Evolutionary conservation across 1,140 invertebrate species (phyloP).

Genomic region (Arctopsyche grandis): DNA sequence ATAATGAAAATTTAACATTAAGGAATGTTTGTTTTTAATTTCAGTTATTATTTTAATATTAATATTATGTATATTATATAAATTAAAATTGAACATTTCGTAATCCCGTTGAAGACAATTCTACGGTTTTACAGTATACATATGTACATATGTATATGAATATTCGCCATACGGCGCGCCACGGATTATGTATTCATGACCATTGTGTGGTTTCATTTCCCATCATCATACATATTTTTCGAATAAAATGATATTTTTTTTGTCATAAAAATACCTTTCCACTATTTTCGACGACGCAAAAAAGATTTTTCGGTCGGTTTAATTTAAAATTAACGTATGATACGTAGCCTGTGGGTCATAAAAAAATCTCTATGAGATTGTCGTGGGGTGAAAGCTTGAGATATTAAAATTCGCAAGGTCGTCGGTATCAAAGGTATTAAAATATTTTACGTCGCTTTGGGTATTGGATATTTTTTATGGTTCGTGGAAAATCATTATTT

Average conservation of each 20-base stretch:
- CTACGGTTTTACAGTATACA: neutral
- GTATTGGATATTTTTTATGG: too few species aligned
- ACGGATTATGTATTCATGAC: constrained; percentile 27
- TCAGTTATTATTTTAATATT: too few species aligned
- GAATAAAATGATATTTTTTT: neutral
- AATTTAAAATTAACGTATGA: neutral
- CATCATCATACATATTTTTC: constrained; percentile 16
- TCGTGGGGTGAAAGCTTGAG: neutral
- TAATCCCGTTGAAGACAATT: neutral
- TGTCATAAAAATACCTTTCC: neutral
- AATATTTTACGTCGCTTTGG: neutral
- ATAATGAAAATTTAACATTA: too few species aligned
- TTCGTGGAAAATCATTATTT: too few species aligned
- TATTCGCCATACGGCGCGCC: neutral
- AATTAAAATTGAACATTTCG: too few species aligned
- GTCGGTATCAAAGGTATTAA: neutral
- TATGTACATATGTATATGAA: neutral
- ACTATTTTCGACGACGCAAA: neutral
- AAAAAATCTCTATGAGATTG: neutral
- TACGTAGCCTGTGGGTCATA: neutral
- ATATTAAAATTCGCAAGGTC: neutral
- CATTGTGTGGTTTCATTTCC: constrained; percentile 4
- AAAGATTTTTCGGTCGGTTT: neutral
- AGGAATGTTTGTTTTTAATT: too few species aligned
- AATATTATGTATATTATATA: too few species aligned